Evolutionary conservation across 2,797 vertebrate species (phyloP), one percentile per base, ranked within the genome.

Genomic region (Poeciliopsis infans): DNA sequence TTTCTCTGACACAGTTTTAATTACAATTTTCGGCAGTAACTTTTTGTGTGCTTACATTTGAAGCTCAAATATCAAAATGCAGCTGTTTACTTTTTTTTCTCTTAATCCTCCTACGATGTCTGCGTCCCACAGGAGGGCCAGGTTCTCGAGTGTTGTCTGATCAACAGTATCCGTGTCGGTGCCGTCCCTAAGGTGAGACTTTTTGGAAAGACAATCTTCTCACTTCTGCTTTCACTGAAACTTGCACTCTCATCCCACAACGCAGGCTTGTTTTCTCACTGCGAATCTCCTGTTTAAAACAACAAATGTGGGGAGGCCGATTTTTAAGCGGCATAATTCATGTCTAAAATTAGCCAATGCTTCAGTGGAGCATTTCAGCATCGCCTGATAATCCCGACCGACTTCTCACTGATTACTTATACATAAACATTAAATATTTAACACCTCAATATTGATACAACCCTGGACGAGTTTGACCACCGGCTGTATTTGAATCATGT

Each of bases 111-210:
- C 80, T 0, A 31, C 49, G 73, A 0, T 82, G 55, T 28, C 18
- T 76, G 59, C 79, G 88, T 93, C 79, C 82, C 47, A 43, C 93
- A 99, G 98, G 98, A 99, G 93, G 98, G 98, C 77, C 98, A 99
- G 89, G 96, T 99, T 59, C 95, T 99, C 28, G 98, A 99, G 94
- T 99, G 98, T 84, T 99, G 97, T 72, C 96, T 99, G 85, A 98
- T 99, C 96, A 99, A 99, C 96, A 99, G 98, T 74, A 97, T 99
- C 83, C 97, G 98, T 2, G 94, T 95, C 59, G 97, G 97, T 86
- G 92, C 96, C 41, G 91, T 96, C 83, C 97, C 97, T 79, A 99
- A 97, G 97, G 98, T 99, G 95, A 95, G 94, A 81, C 85, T 79
- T 43, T 28, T 46, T 43, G 20, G 18, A 80, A 79, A 86, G 66